Evolutionary conservation across 2,797 vertebrate genomes (phyloP).

Genomic region (Premnoplex brunnescens): DNA sequence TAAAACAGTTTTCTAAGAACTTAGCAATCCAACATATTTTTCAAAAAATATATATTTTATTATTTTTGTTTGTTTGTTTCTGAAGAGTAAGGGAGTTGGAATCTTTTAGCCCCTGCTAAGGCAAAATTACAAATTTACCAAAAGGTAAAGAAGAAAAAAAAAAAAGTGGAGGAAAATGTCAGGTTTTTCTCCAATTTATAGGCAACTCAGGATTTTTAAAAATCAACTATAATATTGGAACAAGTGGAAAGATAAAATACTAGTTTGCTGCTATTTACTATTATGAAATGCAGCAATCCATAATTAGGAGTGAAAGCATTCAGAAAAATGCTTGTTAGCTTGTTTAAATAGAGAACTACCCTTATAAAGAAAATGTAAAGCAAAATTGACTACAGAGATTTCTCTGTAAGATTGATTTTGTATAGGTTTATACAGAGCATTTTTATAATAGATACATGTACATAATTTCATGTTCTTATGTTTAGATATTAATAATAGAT

Average conservation of each 20-base stretch:
- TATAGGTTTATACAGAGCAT: neutral
- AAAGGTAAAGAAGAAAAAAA: neutral
- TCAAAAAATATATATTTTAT: neutral
- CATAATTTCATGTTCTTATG: neutral
- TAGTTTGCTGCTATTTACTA: neutral
- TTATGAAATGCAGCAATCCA: neutral
- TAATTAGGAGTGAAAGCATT: neutral
- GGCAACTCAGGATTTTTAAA: neutral
- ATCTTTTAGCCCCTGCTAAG: neutral
- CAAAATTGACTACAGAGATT: neutral
- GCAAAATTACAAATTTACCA: neutral
- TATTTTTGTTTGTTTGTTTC: neutral
- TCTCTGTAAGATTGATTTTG: neutral
- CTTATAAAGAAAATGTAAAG: neutral
- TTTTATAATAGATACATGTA: neutral
- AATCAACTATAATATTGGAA: neutral
- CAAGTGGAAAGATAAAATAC: neutral
- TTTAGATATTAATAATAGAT: neutral
- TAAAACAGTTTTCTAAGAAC: neutral
- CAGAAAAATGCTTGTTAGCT: neutral
- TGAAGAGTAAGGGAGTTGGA: neutral
- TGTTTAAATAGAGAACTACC: neutral
- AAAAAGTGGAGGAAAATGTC: fast-evolving
- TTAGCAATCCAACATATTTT: neutral
- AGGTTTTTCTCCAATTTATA: neutral